phyloP scores from a whole-genome alignment of 2,888 invertebrate genomes.

The Lypha dubia region DNA sequence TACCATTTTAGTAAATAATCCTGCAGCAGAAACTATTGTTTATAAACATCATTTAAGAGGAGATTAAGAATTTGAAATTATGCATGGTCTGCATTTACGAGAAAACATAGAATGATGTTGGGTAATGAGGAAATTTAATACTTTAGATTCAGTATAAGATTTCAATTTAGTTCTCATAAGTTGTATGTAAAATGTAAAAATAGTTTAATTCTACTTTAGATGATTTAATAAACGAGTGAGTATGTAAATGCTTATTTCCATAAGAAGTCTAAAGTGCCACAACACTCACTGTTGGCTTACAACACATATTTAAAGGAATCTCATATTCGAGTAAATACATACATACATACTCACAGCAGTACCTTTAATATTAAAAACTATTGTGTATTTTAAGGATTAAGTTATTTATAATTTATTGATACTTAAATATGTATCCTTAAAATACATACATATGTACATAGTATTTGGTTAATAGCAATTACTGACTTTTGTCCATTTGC shows the following conservation, averaged over 20 bases:
- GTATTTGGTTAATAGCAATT: not conserved
- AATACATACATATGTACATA: no score
- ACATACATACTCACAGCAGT: no score
- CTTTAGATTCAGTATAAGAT: not conserved
- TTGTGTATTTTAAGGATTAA: not conserved
- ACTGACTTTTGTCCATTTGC: not conserved
- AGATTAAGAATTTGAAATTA: not conserved
- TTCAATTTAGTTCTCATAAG: not conserved
- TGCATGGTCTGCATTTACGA: not conserved
- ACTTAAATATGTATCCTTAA: not conserved
- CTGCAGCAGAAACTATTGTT: not conserved
- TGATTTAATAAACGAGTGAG: not conserved
- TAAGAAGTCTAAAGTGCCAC: not conserved
- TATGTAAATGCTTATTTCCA: no score
- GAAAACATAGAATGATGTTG: not conserved
- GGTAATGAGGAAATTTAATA: not conserved
- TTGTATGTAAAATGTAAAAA: not conserved
- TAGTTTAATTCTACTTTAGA: not conserved
- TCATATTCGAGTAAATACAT: no score
- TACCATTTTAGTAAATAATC: not conserved
- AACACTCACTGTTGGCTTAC: not conserved
- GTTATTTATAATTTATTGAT: not conserved
- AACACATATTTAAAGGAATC: not conserved
- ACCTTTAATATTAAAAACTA: not conserved
- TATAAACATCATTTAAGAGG: not conserved